Conservation (phyloP, 2,797 vertebrate species). For the Xenentodon cancila region DNA sequence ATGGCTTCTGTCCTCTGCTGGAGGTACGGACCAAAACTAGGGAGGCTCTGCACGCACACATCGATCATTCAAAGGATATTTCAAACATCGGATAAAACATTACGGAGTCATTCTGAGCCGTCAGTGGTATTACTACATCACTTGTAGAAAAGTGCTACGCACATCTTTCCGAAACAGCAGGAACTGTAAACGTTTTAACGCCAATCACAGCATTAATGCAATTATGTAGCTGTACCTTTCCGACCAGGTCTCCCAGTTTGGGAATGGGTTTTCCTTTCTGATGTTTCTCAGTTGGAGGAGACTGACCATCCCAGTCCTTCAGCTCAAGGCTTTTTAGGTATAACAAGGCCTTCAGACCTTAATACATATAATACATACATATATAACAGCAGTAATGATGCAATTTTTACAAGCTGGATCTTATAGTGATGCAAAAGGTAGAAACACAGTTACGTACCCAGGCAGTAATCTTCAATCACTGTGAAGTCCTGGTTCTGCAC, state of each 20-base stretch:
- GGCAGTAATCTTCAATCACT: constrained; percentile 75
- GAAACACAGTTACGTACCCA: constrained; percentile 48
- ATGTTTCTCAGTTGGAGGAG: constrained; percentile 84
- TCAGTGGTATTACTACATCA: background rate
- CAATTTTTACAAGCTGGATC: background rate
- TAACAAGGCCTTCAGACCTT: constrained; percentile 81
- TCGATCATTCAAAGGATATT: background rate
- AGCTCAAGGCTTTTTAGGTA: constrained; percentile 90
- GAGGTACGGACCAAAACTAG: constrained; percentile 76
- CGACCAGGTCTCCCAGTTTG: constrained; percentile 78
- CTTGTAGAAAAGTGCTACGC: background rate
- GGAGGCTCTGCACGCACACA: constrained; percentile 62
- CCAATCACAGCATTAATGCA: background rate
- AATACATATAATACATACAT: constrained; percentile 9
- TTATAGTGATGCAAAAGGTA: background rate
- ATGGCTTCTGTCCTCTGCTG: constrained; percentile 58
- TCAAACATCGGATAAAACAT: background rate
- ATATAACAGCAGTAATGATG: background rate
- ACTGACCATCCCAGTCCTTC: constrained; percentile 88
- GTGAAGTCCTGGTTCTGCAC: constrained; percentile 82
- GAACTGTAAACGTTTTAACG: background rate
- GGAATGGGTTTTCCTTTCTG: constrained; percentile 90
- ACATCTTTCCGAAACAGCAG: background rate
- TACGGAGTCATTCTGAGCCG: too few relatives aligned
- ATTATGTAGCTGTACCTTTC: constrained; percentile 78